These are phyloP conservation scores for Xiphydria camelus DNA, from an alignment of 2,888 invertebrate genomes.

Conservation along the genomic window DNA sequence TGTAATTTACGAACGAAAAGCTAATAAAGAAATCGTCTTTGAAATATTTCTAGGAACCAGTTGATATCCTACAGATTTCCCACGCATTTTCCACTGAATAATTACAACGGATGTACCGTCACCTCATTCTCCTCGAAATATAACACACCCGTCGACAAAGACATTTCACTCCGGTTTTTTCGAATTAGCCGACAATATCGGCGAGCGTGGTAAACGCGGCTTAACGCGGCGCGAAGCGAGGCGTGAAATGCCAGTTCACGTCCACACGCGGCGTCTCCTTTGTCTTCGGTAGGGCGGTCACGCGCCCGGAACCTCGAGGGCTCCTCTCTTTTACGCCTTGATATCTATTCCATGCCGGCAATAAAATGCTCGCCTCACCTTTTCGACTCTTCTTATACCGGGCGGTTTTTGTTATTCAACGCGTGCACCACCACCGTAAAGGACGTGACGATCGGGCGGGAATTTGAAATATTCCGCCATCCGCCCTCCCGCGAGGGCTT, in stretches of 20 bases:
- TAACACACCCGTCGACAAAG: too few species aligned
- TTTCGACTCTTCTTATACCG: not conserved
- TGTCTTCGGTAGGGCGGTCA: not conserved
- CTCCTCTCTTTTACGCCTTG: not conserved
- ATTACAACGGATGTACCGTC: too few species aligned
- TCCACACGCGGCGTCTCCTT: conserved; percentile 5
- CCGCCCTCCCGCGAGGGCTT: too few species aligned
- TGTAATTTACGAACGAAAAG: too few species aligned
- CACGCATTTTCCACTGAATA: too few species aligned
- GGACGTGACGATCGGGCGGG: not conserved
- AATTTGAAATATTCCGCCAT: too few species aligned
- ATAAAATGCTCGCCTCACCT: not conserved
- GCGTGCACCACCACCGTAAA: not conserved
- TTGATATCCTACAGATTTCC: too few species aligned
- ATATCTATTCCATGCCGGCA: conserved; percentile 1
- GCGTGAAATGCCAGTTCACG: conserved; percentile 8
- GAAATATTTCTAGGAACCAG: too few species aligned
- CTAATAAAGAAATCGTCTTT: too few species aligned
- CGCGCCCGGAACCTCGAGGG: not conserved
- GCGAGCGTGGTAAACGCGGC: conserved; percentile 7
- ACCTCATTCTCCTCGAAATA: too few species aligned
- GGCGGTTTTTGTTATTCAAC: not conserved
- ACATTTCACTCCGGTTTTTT: too few species aligned
- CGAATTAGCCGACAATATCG: too few species aligned
- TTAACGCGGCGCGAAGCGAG: conserved; percentile 10